Conservation (phyloP, 2,113 vertebrate species). For the Misgurnus mizolepis region DNA sequence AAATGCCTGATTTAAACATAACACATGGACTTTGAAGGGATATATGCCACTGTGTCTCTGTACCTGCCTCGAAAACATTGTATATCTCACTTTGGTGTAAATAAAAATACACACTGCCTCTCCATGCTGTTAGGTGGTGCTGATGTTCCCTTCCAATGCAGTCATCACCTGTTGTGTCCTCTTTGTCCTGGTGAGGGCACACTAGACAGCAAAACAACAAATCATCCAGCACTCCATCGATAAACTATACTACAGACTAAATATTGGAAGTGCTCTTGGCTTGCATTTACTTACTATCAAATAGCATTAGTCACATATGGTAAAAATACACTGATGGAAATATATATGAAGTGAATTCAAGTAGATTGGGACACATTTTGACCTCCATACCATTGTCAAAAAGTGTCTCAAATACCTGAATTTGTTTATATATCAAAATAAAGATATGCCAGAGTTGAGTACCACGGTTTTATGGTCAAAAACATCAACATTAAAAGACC, state of each 20-base stretch:
- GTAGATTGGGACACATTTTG: no score
- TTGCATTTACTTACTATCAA: neutral
- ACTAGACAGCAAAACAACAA: slow-evolving; percentile 6
- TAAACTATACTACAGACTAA: neutral
- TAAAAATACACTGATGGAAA: no score
- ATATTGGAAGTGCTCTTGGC: neutral
- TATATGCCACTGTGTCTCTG: no score
- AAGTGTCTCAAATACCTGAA: neutral
- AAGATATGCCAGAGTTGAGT: neutral
- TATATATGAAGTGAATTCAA: no score
- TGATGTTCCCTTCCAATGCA: neutral
- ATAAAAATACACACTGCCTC: neutral
- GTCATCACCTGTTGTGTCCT: slow-evolving; percentile 23
- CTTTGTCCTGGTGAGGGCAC: slow-evolving; percentile 37
- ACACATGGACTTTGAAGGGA: no score
- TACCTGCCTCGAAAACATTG: no score
- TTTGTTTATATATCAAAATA: neutral
- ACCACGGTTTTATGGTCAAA: neutral
- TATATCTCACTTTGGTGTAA: no score
- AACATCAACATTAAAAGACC: slow-evolving; percentile 63
- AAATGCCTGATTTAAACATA: no score
- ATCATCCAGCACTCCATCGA: neutral
- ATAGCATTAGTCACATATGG: neutral
- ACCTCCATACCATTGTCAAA: no score
- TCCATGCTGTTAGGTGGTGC: neutral